A percentile compares a stretch with the other conserved stretches of the same genome.
Conservation (phyloP, 2,113 vertebrate species). For the Galbula dea region DNA sequence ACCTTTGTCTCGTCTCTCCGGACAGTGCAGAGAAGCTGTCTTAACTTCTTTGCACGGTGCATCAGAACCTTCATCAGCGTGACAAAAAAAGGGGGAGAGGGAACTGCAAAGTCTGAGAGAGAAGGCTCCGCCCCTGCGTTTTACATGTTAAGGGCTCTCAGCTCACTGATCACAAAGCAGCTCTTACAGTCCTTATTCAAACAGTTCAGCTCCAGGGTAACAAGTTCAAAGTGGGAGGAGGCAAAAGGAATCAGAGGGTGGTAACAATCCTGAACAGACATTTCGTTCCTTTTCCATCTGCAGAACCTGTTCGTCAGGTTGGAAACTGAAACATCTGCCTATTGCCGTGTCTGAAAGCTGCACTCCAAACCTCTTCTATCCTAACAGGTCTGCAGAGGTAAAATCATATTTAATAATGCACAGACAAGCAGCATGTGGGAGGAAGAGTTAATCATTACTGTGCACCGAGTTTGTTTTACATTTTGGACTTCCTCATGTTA, state of each 20-base stretch:
- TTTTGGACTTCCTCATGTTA: constrained; percentile 23
- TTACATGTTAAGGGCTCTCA: neutral
- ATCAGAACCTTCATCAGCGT: neutral
- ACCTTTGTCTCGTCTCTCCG: neutral
- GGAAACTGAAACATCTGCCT: constrained; percentile 38
- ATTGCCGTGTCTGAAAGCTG: neutral
- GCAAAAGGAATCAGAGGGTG: constrained; percentile 4
- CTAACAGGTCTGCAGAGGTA: neutral
- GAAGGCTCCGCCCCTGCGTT: constrained; percentile 21
- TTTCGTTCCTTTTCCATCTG: neutral
- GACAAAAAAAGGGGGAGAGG: neutral
- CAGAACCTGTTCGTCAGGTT: constrained; percentile 73
- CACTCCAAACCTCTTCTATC: neutral
- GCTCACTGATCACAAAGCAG: constrained; percentile 24
- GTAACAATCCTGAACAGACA: neutral
- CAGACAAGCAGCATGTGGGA: constrained; percentile 9
- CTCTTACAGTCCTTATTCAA: constrained; percentile 38
- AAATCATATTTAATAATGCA: neutral
- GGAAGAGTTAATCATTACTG: constrained; percentile 58
- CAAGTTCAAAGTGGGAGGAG: constrained; percentile 70
- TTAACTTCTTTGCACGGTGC: neutral
- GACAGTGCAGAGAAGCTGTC: neutral
- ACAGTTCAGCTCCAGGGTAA: constrained; percentile 72
- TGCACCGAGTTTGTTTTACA: neutral
- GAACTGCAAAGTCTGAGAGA: neutral